Evolutionary conservation across 2,113 vertebrate genomes (phyloP).

Genomic region (Cephalopterus ornatus): DNA sequence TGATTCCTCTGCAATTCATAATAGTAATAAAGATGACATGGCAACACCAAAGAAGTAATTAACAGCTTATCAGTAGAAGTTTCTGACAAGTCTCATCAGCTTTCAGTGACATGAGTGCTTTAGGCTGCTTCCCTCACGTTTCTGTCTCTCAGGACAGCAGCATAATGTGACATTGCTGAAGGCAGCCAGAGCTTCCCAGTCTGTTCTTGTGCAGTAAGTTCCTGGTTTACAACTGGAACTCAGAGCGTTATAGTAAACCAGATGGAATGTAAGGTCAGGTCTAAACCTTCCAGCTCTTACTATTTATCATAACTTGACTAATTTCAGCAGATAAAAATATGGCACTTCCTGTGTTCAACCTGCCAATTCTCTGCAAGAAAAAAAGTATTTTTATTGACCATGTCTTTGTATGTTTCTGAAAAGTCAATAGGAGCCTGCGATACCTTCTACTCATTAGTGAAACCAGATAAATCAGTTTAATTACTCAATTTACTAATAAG

Average conservation of each 20-base stretch:
- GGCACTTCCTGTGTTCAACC: neutral
- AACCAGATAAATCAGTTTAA: neutral
- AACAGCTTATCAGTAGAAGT: neutral
- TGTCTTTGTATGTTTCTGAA: neutral
- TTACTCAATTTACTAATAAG: neutral
- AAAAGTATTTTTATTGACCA: neutral
- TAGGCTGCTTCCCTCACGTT: neutral
- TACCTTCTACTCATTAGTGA: neutral
- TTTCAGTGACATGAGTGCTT: rapidly evolving
- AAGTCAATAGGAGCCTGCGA: neutral
- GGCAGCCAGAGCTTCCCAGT: neutral
- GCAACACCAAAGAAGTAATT: neutral
- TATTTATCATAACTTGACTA: neutral
- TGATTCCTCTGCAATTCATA: neutral
- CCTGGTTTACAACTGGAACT: neutral
- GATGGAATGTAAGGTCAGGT: neutral
- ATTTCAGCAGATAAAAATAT: neutral
- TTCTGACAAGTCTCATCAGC: neutral
- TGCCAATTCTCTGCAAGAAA: neutral
- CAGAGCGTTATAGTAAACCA: neutral
- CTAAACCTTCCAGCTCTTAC: neutral
- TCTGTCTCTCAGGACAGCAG: neutral
- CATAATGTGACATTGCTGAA: neutral
- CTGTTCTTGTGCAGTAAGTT: neutral
- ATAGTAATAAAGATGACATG: neutral